Base-by-base conservation (phyloP, 2,113 vertebrate species). In the Phoenicopterus ruber region DNA sequence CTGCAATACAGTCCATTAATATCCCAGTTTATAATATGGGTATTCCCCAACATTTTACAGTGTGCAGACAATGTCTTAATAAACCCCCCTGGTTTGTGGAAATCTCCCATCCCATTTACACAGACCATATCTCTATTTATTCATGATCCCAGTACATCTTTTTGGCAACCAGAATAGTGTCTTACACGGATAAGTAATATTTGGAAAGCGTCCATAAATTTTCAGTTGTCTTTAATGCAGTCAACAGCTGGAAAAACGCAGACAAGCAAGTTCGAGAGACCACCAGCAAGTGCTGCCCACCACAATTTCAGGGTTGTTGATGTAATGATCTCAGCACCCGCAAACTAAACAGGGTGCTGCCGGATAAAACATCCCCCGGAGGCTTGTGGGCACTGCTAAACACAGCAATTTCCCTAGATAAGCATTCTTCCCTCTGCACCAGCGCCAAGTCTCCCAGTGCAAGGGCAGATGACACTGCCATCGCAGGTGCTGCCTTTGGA, bases 171-270 rank as follows among this genome's bases (percentile, higher is more conserved):
- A 90, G 71, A 73, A 22, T 26, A 17, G 15, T 6, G 13, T 55
- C 72, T 83, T 81, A 50, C 79, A 88, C 0, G 9, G 59, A 78
- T 81, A 86, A 96, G 74, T 78, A 92, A 62, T 54, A 81, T 55
- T 70, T 90, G 88, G 90, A 96, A 92, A 46, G 36, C 12, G 34
- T 82, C 46, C 7, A 20, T 73, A 76, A 52, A 58, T 92, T 88
- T 90, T 70, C 71, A 25, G 1, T 90, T 66, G 40, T 83, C 55
- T 84, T 54, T 78, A 86, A 74, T 74, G 73, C 76, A 92, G n/a
- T 29, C 61, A 86, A 81, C 85, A 93, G 73, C 90, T 95, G 90
- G 90, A 90, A 93, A 73, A 11, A 71, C 0, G 1, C 58, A 93
- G 71, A 69, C 28, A n/a, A 81, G 71, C 9, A 79, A 44, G 67